Base-by-base conservation (phyloP, 2,888 invertebrate genomes). In the Pegoplata infirma region DNA sequence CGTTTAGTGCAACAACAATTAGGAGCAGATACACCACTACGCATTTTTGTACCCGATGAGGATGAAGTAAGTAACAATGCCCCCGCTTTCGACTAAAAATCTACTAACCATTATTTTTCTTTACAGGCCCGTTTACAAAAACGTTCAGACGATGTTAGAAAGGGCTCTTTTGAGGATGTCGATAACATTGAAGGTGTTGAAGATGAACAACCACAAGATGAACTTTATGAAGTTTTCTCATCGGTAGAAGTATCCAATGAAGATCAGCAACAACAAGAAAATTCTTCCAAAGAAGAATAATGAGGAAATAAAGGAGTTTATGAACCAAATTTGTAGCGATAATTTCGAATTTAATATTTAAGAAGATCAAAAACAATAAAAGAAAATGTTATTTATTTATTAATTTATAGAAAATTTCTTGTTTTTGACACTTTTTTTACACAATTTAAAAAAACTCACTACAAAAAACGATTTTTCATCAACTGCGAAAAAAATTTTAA, bases 11-110 rank as follows among this genome's bases (percentile, higher is more conserved):
- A 84, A n/a, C 86, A 89, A 77, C 88, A 87, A 49, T 82, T 88
- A 19, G 86, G 89, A 3, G 80, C 80, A 28, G 87, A 88, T 64
- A 86, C 87, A 23, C 90, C 91, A 0, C 79, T 91, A 56, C 88
- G 90, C 77, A 91, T 91, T 76, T 90, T 91, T 83, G 90, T 91
- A 12, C 91, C 91, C 0, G 91, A 91, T 49, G 89, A 89, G 14
- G 90, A 90, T 72, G 80, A 84, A 81, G 87, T 88, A 81, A 81
- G 75, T 25, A 19, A n/a, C n/a, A n/a, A n/a, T n/a, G n/a, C n/a
- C n/a, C n/a, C n/a, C n/a, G n/a, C n/a, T n/a, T n/a, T n/a, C n/a
- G n/a, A n/a, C n/a, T n/a, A n/a, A n/a, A n/a, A n/a, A n/a, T n/a
- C n/a, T n/a, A n/a, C n/a, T 14, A 32, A 14, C 40, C 5, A 68